phyloP scores from a whole-genome alignment of 2,888 invertebrate species.

The Panzeria rudis region DNA sequence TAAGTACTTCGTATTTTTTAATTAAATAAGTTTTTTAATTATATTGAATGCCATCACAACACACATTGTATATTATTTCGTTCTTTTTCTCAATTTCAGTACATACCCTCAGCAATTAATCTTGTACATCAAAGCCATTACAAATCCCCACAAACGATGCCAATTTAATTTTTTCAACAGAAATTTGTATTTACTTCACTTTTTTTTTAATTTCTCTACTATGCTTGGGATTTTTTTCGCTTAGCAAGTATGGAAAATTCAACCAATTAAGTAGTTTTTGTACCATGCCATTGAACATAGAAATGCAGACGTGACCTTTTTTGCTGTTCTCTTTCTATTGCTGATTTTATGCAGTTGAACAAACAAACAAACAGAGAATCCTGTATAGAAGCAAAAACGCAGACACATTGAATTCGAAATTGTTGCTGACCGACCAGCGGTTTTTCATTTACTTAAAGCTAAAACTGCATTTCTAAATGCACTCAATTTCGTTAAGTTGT shows the following conservation, averaged over 20 bases:
- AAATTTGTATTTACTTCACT: constrained; percentile 17
- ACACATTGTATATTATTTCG: background rate
- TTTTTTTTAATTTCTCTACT: constrained; percentile 21
- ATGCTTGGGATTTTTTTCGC: background rate
- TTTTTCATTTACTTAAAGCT: constrained; percentile 52
- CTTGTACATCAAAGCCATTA: constrained; percentile 37
- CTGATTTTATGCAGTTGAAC: constrained; percentile 9
- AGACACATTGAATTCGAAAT: constrained; percentile 47
- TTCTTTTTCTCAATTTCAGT: constrained; percentile 12
- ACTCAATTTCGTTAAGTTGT: constrained; percentile 17
- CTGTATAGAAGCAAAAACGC: background rate
- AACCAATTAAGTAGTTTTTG: constrained; percentile 57
- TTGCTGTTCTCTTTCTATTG: constrained; percentile 1
- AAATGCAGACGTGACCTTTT: constrained; percentile 61
- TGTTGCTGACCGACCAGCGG: constrained; percentile 56
- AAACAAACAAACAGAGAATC: background rate
- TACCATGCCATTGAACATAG: constrained; percentile 48
- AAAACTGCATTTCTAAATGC: constrained; percentile 53
- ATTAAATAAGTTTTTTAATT: too few species aligned
- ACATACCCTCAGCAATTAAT: constrained; percentile 34
- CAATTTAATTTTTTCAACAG: constrained; percentile 23
- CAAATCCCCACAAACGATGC: constrained; percentile 39
- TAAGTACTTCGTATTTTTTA: background rate
- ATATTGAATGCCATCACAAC: background rate
- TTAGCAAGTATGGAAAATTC: constrained; percentile 23